A percentile compares a stretch with the other conserved stretches of the same genome.
Conservation (phyloP, 2,888 invertebrate species). For the Synergus japonicus region DNA sequence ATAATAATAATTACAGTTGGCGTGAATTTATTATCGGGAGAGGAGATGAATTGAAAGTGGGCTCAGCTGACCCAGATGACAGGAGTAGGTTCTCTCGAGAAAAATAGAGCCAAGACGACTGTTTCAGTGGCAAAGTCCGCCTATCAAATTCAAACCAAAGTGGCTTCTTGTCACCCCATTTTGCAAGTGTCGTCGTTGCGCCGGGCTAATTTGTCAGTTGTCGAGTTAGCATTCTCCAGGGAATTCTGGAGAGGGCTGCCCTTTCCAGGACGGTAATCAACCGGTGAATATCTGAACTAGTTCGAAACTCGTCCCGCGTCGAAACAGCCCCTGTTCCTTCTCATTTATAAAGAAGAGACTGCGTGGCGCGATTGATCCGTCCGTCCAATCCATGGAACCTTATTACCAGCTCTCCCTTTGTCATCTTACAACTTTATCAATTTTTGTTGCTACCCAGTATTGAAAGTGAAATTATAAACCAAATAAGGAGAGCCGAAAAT, state of each 20-base stretch:
- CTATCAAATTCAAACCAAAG: conserved; percentile 67
- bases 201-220: conserved; percentile 78
- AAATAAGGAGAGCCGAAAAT: not conserved
- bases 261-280: conserved; percentile 74
- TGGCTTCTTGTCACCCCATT: conserved; percentile 75
- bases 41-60: conserved; percentile 31
- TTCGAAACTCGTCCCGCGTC: conserved; percentile 64
- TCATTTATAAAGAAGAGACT: conserved; percentile 76
- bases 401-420: conserved; percentile 29
- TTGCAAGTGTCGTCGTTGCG: conserved; percentile 77
- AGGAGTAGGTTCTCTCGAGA: conserved; percentile 9
- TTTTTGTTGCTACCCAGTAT: not conserved
- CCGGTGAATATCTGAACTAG: conserved; percentile 77
- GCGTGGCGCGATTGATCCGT: conserved; percentile 72
- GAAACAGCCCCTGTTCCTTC: conserved; percentile 60
- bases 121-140: conserved; percentile 49
- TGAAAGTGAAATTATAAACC: not conserved
- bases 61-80: conserved; percentile 34
- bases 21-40: not conserved
- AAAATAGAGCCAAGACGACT: conserved; percentile 44
- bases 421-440: conserved; percentile 24
- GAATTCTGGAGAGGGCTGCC: conserved; percentile 66
- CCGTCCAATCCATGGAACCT: conserved; percentile 45
- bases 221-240: conserved; percentile 76
- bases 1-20: no score